Evolutionary conservation across 2,113 vertebrate genomes (phyloP), one percentile per base, ranked within the genome.

Genomic region (Halichoerus grypus): DNA sequence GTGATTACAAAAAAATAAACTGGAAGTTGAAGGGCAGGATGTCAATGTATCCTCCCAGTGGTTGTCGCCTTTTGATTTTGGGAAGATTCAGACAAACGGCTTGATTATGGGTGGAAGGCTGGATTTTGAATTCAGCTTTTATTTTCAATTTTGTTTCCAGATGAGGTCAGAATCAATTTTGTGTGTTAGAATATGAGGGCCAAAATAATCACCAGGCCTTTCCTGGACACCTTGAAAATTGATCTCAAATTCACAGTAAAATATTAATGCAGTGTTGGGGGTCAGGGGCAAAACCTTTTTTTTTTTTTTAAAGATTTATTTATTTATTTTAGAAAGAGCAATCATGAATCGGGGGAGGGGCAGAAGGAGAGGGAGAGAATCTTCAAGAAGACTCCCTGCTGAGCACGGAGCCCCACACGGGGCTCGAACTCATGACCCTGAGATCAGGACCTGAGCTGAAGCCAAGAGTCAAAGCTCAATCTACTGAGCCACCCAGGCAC

Each of bases 61-160:
- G 31, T 69, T 81, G 57, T 13, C 21, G 42, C 28, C 71, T n/a
- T 42, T 49, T 69, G 49, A 53, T 82, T 93, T 93, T 71, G 55
- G 55, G 51, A 65, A 61, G 53, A 81, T 69, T 77, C 67, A 79
- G 69, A 81, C 28, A 77, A 81, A 81, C 15, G 14, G 19, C 24
- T 76, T 72, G 22, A 51, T 83, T 88, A 13, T 46, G 12, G 49
- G 26, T 53, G 57, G 93, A 49, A 88, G 15, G 12, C 57, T 87
- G 49, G 85, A 74, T 85, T 69, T 82, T 84, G 46, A 59, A 71
- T 61, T 97, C 51, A 51, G 65, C 18, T 63, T 55, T 42, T 86
- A 13, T 91, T 96, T 94, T 93, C 16, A 86, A 63, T 96, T 77
- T 94, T 92, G 39, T 49, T n/a, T 83, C 16, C 26, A 2, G 24